Evolutionary conservation across 1,140 invertebrate genomes (phyloP), one percentile per base, ranked within the genome.

Genomic region (Idris sp.): DNA sequence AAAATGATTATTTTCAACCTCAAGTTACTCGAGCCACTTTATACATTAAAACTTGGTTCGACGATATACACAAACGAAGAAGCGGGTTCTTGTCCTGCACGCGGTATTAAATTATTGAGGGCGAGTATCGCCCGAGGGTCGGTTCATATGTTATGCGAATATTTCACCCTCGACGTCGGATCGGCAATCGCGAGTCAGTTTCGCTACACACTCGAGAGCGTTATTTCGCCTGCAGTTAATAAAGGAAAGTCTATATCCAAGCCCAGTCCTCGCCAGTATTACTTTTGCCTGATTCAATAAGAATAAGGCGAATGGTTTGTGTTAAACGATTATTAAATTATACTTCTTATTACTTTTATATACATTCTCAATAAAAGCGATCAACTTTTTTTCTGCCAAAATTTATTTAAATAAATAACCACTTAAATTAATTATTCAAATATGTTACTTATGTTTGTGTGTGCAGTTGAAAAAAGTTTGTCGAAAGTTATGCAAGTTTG

Each of bases 81-180:
- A n/a, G n/a, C n/a, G n/a, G n/a, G n/a, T n/a, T n/a, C 69, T 71
- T 68, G 78, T 79, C 80, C 74, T 79, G 77, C 72, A 75, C 58
- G 64, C 73, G 73, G 79, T 84, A 84, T 84, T 84, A 80, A 82
- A 84, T 82, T 84, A 84, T 83, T 69, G 76, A 58, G 76, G 77
- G 76, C 77, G 72, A 67, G 56, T 71, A 62, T 67, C 46, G 75
- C 77, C 71, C 51, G 80, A 81, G 75, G 77, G 65, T 81, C 59
- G 56, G 78, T 78, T 79, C 80, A 82, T 79, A 78, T 82, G 79
- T 83, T 83, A 79, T 77, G 62, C 78, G 80, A 83, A 68, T 68
- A 72, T 68, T 71, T 61, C 61, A 65, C 64, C 77, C 74, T n/a
- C n/a, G n/a, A n/a, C n/a, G n/a, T 74, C 68, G 56, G 49, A 69